Evolutionary conservation across 2,888 invertebrate species (phyloP).

Genomic region (Rhagium mordax): DNA sequence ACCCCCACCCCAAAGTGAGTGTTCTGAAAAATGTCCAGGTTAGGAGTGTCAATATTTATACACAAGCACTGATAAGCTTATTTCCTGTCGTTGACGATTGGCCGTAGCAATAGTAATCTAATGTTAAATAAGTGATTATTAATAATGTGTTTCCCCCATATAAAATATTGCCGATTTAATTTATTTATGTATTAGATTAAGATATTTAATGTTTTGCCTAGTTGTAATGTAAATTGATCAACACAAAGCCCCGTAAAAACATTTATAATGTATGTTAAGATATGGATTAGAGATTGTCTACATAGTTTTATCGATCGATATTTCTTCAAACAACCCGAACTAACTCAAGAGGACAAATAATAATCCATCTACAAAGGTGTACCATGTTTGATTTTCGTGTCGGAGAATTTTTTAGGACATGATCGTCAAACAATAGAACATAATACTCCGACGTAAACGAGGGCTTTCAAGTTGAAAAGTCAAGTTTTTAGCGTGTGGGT

Average conservation of each 20-base stretch:
- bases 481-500: constrained; percentile 34
- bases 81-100: no score
- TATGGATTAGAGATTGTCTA: not conserved
- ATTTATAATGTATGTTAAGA: not conserved
- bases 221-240: not conserved
- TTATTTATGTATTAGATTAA: no score
- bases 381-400: constrained; percentile 31
- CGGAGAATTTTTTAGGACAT: constrained; percentile 22
- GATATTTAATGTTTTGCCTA: no score
- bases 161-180: no score
- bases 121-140: no score
- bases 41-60: no score
- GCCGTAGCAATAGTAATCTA: no score
- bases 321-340: not conserved
- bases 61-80: no score
- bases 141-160: no score
- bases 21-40: no score
- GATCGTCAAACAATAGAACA: constrained; percentile 40
- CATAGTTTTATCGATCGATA: not conserved
- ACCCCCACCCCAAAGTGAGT: no score
- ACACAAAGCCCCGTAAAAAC: not conserved
- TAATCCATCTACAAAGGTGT: constrained; percentile 9
- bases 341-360: constrained; percentile 12
- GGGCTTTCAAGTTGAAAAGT: constrained; percentile 34
- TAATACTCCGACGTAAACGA: constrained; percentile 14